Base-by-base conservation (phyloP, 2,888 invertebrate species). In the Phengaris arion region DNA sequence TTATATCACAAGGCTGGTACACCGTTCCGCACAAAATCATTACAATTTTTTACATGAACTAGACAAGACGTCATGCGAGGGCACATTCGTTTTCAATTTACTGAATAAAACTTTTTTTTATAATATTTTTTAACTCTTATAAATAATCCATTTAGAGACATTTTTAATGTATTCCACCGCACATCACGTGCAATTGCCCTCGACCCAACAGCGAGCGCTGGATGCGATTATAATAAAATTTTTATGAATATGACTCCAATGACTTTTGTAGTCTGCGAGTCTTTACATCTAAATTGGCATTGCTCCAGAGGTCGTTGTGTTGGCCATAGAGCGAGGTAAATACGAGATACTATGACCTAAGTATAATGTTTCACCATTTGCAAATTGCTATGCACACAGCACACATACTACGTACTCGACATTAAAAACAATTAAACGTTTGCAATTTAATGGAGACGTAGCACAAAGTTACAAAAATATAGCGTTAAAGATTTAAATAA, bases 231-330 rank as follows among this genome's bases (percentile, higher is more conserved):
- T 64, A 64, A 64, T 64, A 64, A 64, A 64, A 64, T 6, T 45
- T 45, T 64, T 64, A 64, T 64, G 64, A 64, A 64, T 64, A 64
- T 64, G 64, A 64, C 64, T 64, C 64, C 64, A 64, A 64, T 64
- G 64, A 64, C 64, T 45, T 64, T 64, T 64, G 64, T 64, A 72
- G 72, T 13, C 72, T 72, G 54, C 35, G 22, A 35, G 54, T 72
- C 51, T 52, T 72, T 72, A 54, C 72, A 52, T 72, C 52, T 72
- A 70, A 70, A 72, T 72, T 72, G 72, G 72, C 72, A 35, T 13
- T 15, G 52, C 22, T 52, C 72, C 72, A 72, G 35, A 72, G 72
- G 72, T 72, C 54, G 72, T 15, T 35, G 52, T 12, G 64, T 45
- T 64, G 12, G 6, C 35, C 35, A 45, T 35, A 64, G 64, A 64